phyloP scores from a whole-genome alignment of 2,113 vertebrate species.

The Edolisoma coerulescens region DNA sequence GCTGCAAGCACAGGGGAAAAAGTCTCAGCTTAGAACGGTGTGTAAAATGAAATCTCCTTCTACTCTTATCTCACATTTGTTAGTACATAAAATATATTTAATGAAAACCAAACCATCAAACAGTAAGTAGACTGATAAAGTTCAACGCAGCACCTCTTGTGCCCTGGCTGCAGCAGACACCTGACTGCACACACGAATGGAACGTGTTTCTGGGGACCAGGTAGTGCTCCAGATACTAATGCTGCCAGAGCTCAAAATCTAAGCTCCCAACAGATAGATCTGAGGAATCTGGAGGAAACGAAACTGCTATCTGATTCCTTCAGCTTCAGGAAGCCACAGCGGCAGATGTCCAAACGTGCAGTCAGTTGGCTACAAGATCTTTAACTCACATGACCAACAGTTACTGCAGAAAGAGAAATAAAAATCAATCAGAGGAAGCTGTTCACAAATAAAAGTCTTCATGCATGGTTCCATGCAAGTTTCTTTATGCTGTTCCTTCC shows the following conservation, averaged over 20 bases:
- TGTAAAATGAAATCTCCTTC: background rate
- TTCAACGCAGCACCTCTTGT: background rate
- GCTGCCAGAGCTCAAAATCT: background rate
- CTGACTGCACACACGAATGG: background rate
- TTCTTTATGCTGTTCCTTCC: background rate
- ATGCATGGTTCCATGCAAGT: background rate
- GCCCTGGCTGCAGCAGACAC: background rate
- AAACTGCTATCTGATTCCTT: background rate
- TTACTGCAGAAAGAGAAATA: background rate
- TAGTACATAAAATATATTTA: conserved; percentile 8
- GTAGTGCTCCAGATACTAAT: background rate
- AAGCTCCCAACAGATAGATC: background rate
- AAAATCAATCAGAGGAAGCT: background rate
- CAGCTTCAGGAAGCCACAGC: background rate
- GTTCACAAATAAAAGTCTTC: background rate
- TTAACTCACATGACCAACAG: background rate
- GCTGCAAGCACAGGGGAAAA: background rate
- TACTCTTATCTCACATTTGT: background rate
- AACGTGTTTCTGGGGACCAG: background rate
- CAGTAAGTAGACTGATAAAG: background rate
- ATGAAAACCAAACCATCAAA: background rate
- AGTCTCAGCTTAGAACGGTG: background rate
- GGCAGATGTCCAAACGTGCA: background rate
- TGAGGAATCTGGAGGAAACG: background rate
- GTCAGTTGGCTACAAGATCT: background rate